A percentile compares a stretch with the other conserved stretches of the same genome.
Evolutionary conservation across 2,113 vertebrate species (phyloP).

Genomic region (Oncorhynchus keta): DNA sequence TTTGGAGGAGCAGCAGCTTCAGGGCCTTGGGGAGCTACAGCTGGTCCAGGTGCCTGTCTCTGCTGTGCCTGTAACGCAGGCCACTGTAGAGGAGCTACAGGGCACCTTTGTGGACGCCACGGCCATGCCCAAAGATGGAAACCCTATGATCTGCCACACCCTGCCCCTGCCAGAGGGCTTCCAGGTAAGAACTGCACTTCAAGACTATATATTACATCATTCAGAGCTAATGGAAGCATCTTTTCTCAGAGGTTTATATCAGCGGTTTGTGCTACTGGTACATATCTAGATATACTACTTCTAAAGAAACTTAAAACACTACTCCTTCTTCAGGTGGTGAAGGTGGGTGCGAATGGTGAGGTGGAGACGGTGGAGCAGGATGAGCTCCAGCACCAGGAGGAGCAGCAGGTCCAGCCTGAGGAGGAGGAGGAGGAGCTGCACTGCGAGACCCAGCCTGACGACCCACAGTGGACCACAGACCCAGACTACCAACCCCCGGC

Average conservation of each 20-base stretch:
- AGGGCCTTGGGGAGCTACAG: conserved; percentile 93
- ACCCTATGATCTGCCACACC: conserved; percentile 96
- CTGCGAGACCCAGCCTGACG: conserved; percentile 76
- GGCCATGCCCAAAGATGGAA: conserved; percentile 85
- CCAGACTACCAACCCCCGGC: conserved; percentile 89
- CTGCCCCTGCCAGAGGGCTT: conserved; percentile 95
- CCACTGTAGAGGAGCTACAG: conserved; percentile 91
- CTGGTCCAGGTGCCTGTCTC: conserved; percentile 95
- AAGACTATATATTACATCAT: not conserved
- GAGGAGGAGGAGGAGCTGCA: conserved; percentile 47
- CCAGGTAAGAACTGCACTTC: conserved; percentile 66
- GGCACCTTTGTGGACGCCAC: conserved; percentile 86
- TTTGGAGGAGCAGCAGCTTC: conserved; percentile 92
- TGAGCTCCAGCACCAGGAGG: conserved; percentile 83
- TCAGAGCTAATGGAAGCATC: not conserved
- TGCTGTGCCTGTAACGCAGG: conserved; percentile 84
- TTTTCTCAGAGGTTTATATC: no score
- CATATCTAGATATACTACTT: no score
- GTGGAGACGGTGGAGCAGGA: conserved; percentile 96
- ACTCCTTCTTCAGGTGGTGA: conserved; percentile 78
- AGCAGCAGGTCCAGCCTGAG: conserved; percentile 79
- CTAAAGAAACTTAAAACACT: no score
- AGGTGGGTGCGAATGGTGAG: conserved; percentile 95
- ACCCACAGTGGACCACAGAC: conserved; percentile 90
- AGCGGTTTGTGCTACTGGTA: no score